Base-by-base conservation (phyloP, 2,888 invertebrate species). In the Lagria hirta region DNA sequence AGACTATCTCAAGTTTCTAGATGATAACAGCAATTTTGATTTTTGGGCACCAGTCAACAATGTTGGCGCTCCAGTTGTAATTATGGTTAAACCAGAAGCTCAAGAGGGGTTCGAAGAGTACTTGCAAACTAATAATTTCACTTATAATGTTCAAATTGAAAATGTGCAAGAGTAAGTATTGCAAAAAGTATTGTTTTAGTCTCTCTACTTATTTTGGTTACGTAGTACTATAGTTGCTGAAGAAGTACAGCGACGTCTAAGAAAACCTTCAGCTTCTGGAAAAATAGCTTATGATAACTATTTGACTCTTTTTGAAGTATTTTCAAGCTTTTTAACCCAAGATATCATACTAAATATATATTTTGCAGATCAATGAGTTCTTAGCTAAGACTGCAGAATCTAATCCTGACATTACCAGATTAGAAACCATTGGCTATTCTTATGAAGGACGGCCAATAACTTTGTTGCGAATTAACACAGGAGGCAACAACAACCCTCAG, bases 401-500 rank as follows among this genome's bases (percentile, higher is more conserved):
- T 7, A 75, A 81, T 58, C 77, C 80, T 1, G 59, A 74, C 10
- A 62, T 78, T 3, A 81, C 78, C 0, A 73, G 69, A 0, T 59
- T 83, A 1, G 69, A 77, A 24, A 73, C 67, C 12, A 75, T 80
- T 15, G 86, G 85, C 1, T 64, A 64, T 22, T 80, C 82, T 2
- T 78, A 69, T 48, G 81, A 85, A 65, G 75, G 75, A 0, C 75
- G 82, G 2, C 59, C 72, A 2, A 65, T 87, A 28, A 77, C 77
- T 40, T 75, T 78, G 22, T 70, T 84, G 7, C 82, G 78, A 65
- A 78, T 87, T 36, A 81, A 81, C 3, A 65, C 65, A 35, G 66
- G 73, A 17, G 72, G 71, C 26, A 53, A 66, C 43, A 72, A 20
- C n/a, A n/a, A n/a, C n/a, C n/a, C n/a, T n/a, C n/a, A n/a, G n/a